Evolutionary conservation across 92 coral and sea anemone species (phyloP), one percentile per base, ranked within the genome.

Genomic region (Bergia sp.): DNA sequence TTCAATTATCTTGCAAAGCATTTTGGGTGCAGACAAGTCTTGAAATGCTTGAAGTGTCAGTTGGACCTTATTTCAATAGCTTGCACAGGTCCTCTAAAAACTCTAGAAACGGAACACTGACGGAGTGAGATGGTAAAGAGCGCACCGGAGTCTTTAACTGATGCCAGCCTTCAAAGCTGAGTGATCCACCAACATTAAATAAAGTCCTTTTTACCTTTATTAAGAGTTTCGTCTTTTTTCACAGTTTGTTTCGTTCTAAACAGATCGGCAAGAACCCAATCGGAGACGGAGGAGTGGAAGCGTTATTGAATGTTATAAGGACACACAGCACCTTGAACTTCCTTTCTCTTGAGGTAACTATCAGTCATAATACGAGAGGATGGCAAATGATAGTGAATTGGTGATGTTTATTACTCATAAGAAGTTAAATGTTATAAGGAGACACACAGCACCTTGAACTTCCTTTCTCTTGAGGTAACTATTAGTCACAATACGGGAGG

Each of bases 201-300:
- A 6, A 1, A 45, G 50, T 45, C 50, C 5, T 10, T 29, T 45
- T 7, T 45, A 45, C 50, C 9, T 45, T 45, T 45, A 45, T 10
- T 16, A 16, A 21, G 77, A n/a, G 7, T 16, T 84, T 65, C 12
- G 39, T 89, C 64, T 83, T 67, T 55, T 53, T 18, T 53, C 58
- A 53, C 58, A 53, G 58, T 53, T 53, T 53, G 1, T 43, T 53
- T 86, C 29, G 11, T 1, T 77, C 82, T 21, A 21, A 21, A 42
- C 89, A 97, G 99, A 90, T 97, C 65, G 99, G 99, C n/a, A 93
- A 92, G 85, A 97, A 97, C 83, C 99, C 99, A 2, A 92, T 97
- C 15, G 97, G 99, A 20, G 99, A 97, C 80, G 99, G 92, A 82
- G 99, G 99, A 40, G 99, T 97, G 6, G 99, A 92, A 79, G 93